phyloP scores from a whole-genome alignment of 1,140 invertebrate species.

The Zaprionus camerounensis region DNA sequence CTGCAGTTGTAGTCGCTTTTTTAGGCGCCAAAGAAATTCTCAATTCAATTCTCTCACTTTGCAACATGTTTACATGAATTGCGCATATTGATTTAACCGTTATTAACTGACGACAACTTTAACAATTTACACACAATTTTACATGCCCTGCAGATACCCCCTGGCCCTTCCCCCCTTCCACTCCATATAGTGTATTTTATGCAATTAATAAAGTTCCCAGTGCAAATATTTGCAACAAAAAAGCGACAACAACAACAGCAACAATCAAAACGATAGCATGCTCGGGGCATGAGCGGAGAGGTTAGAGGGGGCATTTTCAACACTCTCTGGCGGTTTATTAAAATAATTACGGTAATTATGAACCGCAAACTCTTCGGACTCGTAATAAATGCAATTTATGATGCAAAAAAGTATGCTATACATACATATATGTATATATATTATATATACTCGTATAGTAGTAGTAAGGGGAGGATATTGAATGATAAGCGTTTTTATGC shows the following conservation, averaged over 20 bases:
- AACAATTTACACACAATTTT: slow-evolving; percentile 63
- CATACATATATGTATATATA: too few relatives aligned
- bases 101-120: slow-evolving; percentile 79
- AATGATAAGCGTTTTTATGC: slow-evolving; percentile 33
- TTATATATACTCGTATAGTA: not conserved
- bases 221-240: slow-evolving; percentile 70
- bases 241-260: not conserved
- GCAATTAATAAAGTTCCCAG: slow-evolving; percentile 76
- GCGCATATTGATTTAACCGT: slow-evolving; percentile 69
- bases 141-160: slow-evolving; percentile 62
- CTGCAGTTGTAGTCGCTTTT: not conserved
- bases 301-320: slow-evolving; percentile 14
- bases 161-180: not conserved
- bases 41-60: slow-evolving; percentile 5
- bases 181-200: slow-evolving; percentile 27
- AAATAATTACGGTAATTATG: slow-evolving; percentile 82
- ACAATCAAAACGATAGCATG: too few relatives aligned
- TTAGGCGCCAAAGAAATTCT: not conserved
- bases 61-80: slow-evolving; percentile 50
- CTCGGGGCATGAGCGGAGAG: too few relatives aligned
- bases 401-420: slow-evolving; percentile 11
- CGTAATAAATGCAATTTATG: slow-evolving; percentile 71
- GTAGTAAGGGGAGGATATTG: not conserved
- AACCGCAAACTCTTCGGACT: slow-evolving; percentile 33
- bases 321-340: slow-evolving; percentile 74